Evolutionary conservation across 2,888 invertebrate species (phyloP), one percentile per base, ranked within the genome.

Genomic region (Fabriciana adippe): DNA sequence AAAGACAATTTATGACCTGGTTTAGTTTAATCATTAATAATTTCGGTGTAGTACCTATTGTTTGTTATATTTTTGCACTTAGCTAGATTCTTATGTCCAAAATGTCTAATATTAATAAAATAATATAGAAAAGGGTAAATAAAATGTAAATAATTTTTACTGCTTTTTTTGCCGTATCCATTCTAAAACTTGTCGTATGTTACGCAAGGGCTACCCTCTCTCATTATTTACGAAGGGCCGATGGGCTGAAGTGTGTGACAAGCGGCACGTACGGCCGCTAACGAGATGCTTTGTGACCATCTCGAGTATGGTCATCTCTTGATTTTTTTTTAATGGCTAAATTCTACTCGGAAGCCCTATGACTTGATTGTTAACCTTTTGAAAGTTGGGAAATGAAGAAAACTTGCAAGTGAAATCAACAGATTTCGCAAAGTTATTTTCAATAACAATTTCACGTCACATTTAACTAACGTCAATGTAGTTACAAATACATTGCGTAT

Each of bases 231-330:
- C 89, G 90, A 90, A 91, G 92, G 91, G 89, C 91, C 88, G 89
- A 88, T 87, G 87, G 88, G 81, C 80, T 90, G 88, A 88, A 89
- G 90, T 89, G 90, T 88, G 90, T 89, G 92, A 90, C 90, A 86
- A 81, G 85, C 88, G 90, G 90, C 92, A 92, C 92, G 92, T 92
- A 85, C 89, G 86, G 78, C 72, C 86, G 84, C 90, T 93, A 93
- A 93, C 93, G 93, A 93, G 93, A 92, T 88, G 90, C 88, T 92
- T 92, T 92, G 92, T 92, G 92, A 89, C 89, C 90, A 88, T 88
- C 90, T 87, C 85, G 80, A 86, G 86, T 83, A 88, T 88, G 91
- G 90, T 89, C 91, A 90, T 82, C 81, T 83, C 82, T 87, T 87
- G 88, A 88, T 89, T 87, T 89, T 90, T n/a, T 91, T 92, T 92